phyloP scores from a whole-genome alignment of 1,140 invertebrate species.

The Antheraea pernyi region DNA sequence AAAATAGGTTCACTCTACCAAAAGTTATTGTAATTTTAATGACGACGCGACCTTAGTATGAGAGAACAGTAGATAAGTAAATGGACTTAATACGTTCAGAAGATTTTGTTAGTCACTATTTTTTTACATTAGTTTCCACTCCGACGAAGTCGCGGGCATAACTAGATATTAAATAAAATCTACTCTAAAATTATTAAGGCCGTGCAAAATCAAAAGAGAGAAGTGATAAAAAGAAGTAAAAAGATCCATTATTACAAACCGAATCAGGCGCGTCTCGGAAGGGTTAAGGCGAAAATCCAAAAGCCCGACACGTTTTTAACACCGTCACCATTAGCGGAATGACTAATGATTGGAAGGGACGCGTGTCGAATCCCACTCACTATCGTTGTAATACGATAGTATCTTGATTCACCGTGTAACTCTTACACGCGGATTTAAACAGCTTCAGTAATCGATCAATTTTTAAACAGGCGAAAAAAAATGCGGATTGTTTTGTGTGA shows the following conservation, averaged over 20 bases:
- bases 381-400: not conserved
- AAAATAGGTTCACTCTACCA: too few relatives aligned
- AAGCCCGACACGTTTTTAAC: not conserved
- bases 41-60: too few relatives aligned
- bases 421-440: not conserved
- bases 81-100: too few relatives aligned
- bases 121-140: too few relatives aligned
- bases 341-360: not conserved
- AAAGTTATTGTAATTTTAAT: too few relatives aligned
- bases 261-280: not conserved
- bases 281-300: not conserved
- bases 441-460: not conserved
- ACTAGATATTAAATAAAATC: too few relatives aligned
- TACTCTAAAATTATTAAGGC: too few relatives aligned
- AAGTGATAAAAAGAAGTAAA: not conserved
- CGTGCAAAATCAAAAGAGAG: too few relatives aligned
- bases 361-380: not conserved
- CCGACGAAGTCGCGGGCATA: too few relatives aligned
- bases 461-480: not conserved
- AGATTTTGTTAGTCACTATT: too few relatives aligned
- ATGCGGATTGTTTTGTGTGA: too few relatives aligned
- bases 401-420: not conserved
- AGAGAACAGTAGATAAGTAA: too few relatives aligned
- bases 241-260: not conserved
- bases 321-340: not conserved